Percentiles rank a stretch among this genome's conserved stretches.
phyloP scores from a whole-genome alignment of 2,888 invertebrate genomes.

The Ennomos quercinarius region DNA sequence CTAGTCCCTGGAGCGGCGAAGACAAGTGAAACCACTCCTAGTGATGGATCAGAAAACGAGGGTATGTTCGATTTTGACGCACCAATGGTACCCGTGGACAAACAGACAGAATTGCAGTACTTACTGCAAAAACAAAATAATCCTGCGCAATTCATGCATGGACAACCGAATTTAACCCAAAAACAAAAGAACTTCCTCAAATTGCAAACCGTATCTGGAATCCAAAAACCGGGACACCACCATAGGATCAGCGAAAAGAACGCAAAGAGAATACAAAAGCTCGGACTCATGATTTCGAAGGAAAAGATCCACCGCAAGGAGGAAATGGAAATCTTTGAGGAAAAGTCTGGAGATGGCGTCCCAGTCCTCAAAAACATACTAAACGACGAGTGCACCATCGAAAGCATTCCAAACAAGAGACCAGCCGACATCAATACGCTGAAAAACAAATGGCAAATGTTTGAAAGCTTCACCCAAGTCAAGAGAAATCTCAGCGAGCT shows the following conservation, averaged over 20 bases:
- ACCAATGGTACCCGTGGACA: conserved; percentile 67
- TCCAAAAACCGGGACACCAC: conserved; percentile 70
- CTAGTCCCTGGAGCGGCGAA: conserved; percentile 69
- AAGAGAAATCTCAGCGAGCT: conserved; percentile 79
- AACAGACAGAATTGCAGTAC: conserved; percentile 79
- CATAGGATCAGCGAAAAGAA: conserved; percentile 77
- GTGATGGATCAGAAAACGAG: conserved; percentile 68
- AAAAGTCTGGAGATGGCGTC: conserved; percentile 57
- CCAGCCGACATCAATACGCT: conserved; percentile 77
- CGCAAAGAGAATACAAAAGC: conserved; percentile 74
- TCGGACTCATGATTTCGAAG: conserved; percentile 69
- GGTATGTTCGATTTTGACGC: conserved; percentile 63
- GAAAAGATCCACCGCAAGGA: conserved; percentile 54
- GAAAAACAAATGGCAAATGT: conserved; percentile 83
- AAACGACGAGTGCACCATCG: conserved; percentile 86
- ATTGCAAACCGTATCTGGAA: conserved; percentile 61
- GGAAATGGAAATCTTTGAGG: conserved; percentile 59
- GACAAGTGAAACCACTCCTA: conserved; percentile 51
- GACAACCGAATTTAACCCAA: conserved; percentile 65
- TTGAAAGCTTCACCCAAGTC: conserved; percentile 80
- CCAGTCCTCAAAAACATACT: conserved; percentile 74
- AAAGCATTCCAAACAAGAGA: conserved; percentile 80
- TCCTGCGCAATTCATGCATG: conserved; percentile 76
- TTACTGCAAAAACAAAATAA: conserved; percentile 80
- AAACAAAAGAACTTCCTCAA: conserved; percentile 73